These are phyloP conservation scores for Tetramorium bicarinatum DNA, from an alignment of 2,888 invertebrate species.

Conservation along the genomic window DNA sequence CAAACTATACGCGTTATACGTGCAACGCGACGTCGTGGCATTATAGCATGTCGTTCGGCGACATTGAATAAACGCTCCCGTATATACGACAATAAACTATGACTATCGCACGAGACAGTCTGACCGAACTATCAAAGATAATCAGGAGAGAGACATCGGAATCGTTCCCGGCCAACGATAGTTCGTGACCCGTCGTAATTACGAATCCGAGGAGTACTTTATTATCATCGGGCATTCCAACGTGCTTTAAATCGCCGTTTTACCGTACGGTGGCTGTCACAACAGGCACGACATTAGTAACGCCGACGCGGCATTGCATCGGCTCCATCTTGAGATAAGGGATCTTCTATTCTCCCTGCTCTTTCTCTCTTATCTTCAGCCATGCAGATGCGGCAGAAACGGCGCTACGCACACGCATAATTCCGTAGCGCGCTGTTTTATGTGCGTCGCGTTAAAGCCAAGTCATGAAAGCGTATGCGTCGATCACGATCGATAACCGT, in stretches of 20 bases:
- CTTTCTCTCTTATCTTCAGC: background rate
- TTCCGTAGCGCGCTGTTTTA: constrained; percentile 63
- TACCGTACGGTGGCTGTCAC: constrained; percentile 66
- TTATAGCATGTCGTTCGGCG: constrained; percentile 31
- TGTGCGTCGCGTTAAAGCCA: constrained; percentile 65
- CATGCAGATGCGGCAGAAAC: background rate
- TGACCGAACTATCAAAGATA: constrained; percentile 40
- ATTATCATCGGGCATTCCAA: constrained; percentile 60
- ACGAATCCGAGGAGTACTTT: constrained; percentile 63
- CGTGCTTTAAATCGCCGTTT: constrained; percentile 57
- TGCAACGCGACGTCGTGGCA: constrained; percentile 2
- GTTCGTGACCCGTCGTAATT: constrained; percentile 71
- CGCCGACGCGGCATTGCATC: constrained; percentile 46
- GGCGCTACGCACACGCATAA: constrained; percentile 41
- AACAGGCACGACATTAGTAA: constrained; percentile 68
- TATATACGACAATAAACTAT: constrained; percentile 52
- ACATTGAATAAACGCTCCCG: constrained; percentile 53
- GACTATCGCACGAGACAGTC: constrained; percentile 28
- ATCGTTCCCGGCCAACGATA: constrained; percentile 47
- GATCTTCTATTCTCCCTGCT: constrained; percentile 55
- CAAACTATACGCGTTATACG: constrained; percentile 46
- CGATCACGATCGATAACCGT: constrained; percentile 72
- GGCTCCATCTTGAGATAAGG: constrained; percentile 58
- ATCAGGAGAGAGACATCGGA: constrained; percentile 56
- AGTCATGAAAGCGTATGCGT: constrained; percentile 64